Base-by-base conservation (phyloP, 92 coral and sea anemone genomes). In the Pocillopora meandrina region DNA sequence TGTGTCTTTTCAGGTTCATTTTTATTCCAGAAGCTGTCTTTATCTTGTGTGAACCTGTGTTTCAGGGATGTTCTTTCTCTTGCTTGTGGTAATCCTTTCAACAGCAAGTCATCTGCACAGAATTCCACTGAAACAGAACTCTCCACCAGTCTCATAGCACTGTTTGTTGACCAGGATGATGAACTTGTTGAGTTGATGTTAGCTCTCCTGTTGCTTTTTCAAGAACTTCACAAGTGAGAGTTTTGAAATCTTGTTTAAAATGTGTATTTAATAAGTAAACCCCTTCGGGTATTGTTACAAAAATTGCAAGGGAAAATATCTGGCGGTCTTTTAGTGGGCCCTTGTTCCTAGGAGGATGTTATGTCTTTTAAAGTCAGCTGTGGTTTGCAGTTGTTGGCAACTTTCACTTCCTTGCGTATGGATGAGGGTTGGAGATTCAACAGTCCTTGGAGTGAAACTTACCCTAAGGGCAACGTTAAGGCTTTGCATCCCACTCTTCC, bases 131-230 rank as follows among this genome's bases (percentile, higher is more conserved):
- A 71, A 10, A 12, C 17, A n/a, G 58, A 81, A 36, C 20, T 81
- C 47, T 66, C 20, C 8, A 34, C 56, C 56, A 57, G 76, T 65
- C 72, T 97, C 57, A 65, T 95, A 52, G 74, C 84, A 5, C 36
- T 95, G 70, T 97, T 97, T 88, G 74, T 92, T 67, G 98, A 97
- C 47, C 98, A 97, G 88, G 99, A 97, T 86, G 98, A 97, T 80
- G 94, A 94, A 57, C 90, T 97, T 87, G 78, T 97, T 20, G 88
- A 81, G 47, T 80, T 88, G 56, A 79, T 97, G 87, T 75, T 89
- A n/a, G 65, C 81, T 3, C 84, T 95, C 31, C 92, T 97, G 49
- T 60, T 80, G 61, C 86, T 97, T 21, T 75, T 23, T 23, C 83
- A 84, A 76, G 79, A 76, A 68, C 69, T 75, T 1, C 13, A 66